Conservation (phyloP, 2,113 vertebrate species). For the Eubucco bourcierii region DNA sequence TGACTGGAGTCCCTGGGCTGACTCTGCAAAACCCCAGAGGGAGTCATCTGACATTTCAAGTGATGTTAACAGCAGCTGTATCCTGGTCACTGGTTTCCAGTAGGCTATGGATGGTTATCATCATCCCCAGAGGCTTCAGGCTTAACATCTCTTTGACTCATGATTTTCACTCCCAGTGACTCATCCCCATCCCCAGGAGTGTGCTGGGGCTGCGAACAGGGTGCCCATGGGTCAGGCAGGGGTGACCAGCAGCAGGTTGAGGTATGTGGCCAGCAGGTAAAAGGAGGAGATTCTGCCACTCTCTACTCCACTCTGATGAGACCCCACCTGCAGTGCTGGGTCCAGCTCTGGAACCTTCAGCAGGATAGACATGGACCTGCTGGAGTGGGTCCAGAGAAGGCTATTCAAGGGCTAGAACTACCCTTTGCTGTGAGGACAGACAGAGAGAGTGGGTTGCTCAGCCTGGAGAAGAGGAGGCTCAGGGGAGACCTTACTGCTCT, state of each 20-base stretch:
- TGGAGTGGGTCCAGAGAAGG: too few species aligned
- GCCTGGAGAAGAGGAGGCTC: not conserved
- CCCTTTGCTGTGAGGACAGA: not conserved
- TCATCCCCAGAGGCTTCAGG: not conserved
- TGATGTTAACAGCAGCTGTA: not conserved
- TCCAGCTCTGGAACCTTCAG: too few species aligned
- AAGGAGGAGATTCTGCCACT: not conserved
- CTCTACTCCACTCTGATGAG: not conserved
- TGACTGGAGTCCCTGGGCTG: not conserved
- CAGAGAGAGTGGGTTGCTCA: not conserved
- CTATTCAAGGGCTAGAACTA: not conserved
- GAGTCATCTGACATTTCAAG: not conserved
- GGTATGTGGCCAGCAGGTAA: not conserved
- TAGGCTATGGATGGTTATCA: fast-evolving
- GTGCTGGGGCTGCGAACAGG: not conserved
- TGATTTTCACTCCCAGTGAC: not conserved
- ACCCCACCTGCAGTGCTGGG: not conserved
- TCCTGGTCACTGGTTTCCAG: not conserved
- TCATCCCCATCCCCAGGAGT: not conserved
- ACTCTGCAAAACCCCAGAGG: not conserved
- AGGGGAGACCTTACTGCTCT: too few species aligned
- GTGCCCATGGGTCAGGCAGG: not conserved
- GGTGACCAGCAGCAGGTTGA: not conserved
- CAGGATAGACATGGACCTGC: too few species aligned
- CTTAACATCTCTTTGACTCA: not conserved